phyloP scores from a whole-genome alignment of 2,888 invertebrate genomes.

The Bimastos eiseni region DNA sequence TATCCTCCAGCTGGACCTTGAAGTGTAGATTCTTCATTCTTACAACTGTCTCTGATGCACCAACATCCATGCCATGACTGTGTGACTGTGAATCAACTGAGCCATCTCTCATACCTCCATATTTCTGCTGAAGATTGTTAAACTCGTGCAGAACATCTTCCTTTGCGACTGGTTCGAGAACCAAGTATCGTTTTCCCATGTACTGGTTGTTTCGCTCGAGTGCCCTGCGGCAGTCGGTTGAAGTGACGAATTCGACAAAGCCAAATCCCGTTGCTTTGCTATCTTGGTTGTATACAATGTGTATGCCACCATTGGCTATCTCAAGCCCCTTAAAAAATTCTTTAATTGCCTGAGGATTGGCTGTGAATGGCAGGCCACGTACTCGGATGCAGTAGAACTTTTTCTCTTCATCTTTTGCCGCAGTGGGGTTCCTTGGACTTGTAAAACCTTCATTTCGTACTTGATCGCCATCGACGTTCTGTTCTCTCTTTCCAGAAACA shows the following conservation, averaged over 20 bases:
- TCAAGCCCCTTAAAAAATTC: conserved; percentile 72
- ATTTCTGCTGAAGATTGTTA: conserved; percentile 40
- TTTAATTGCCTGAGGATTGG: conserved; percentile 79
- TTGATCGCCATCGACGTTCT: neutral
- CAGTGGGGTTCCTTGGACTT: neutral
- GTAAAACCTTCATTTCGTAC: neutral
- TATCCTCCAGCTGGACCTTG: conserved; percentile 82
- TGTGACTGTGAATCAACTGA: neutral
- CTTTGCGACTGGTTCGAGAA: conserved; percentile 53
- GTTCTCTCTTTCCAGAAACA: neutral
- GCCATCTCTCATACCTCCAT: neutral
- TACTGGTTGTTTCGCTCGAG: conserved; percentile 68
- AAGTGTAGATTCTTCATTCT: conserved; percentile 87
- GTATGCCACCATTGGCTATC: conserved; percentile 69
- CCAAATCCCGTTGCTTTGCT: conserved; percentile 70
- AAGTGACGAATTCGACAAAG: conserved; percentile 77
- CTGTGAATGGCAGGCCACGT: conserved; percentile 74
- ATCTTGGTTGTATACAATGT: conserved; percentile 66
- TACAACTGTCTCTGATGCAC: conserved; percentile 70
- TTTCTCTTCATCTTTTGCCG: neutral
- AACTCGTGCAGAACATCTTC: conserved; percentile 57
- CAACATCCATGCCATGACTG: conserved; percentile 67
- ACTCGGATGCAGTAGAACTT: conserved; percentile 56
- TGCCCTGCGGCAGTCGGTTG: conserved; percentile 75
- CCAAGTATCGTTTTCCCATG: conserved; percentile 59